These are phyloP conservation scores for Gavia stellata DNA, from an alignment of 2,113 vertebrate genomes.

Conservation along the genomic window DNA sequence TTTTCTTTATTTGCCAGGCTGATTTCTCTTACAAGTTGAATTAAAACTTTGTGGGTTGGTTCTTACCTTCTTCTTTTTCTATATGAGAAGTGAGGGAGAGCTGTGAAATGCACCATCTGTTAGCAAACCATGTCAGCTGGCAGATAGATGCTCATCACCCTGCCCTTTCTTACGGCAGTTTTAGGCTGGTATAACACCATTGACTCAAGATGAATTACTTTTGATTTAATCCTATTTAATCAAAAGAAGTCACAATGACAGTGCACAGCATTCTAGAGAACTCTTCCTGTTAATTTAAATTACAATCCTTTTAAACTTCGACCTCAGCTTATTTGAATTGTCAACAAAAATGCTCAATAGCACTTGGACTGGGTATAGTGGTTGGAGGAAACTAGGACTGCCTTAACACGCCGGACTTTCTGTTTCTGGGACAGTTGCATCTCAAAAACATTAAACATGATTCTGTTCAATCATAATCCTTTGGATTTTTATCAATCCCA, in stretches of 20 bases:
- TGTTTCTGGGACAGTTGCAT: not conserved
- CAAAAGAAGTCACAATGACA: not conserved
- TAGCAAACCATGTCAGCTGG: conserved; percentile 33
- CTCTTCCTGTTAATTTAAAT: not conserved
- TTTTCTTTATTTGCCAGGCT: not conserved
- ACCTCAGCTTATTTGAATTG: not conserved
- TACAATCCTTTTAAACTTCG: not conserved
- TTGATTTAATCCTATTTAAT: not conserved
- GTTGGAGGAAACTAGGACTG: not conserved
- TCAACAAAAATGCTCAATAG: not conserved
- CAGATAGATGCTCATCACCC: conserved; percentile 20
- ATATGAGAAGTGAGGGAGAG: conserved; percentile 39
- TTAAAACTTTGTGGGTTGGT: conserved; percentile 29
- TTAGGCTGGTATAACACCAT: conserved; percentile 25
- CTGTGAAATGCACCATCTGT: conserved; percentile 54
- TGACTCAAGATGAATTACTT: not conserved
- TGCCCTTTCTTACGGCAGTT: conserved; percentile 35
- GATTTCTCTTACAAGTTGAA: conserved; percentile 27
- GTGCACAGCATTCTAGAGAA: not conserved
- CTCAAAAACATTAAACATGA: not conserved
- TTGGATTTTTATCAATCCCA: not conserved
- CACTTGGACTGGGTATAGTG: not conserved
- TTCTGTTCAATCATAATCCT: not conserved
- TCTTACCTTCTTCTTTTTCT: conserved; percentile 45
- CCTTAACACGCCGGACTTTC: not conserved